Base-by-base conservation (phyloP, 2,888 invertebrate genomes). In the Amiota minor region DNA sequence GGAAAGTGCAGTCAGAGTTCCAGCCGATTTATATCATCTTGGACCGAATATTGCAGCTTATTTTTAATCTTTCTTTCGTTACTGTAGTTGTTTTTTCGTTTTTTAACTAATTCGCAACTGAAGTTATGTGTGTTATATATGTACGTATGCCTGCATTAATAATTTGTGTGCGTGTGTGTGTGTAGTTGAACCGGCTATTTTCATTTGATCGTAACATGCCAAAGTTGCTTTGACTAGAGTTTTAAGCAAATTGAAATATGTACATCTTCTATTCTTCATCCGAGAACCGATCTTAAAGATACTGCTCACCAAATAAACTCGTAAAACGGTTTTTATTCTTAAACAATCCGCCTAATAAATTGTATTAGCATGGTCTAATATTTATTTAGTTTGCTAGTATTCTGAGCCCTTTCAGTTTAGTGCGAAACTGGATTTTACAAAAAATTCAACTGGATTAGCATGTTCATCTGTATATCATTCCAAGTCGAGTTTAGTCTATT, bases 31-130 rank as follows among this genome's bases (percentile, higher is more conserved):
- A 62, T 35, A 62, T 62, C 62, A 62, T 62, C 45, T 62, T 45
- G 62, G 20, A 62, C 62, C 35, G 62, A 62, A 62, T 62, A 62
- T 45, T 62, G 62, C 62, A 62, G 62, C 62, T 62, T 35, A 62
- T 62, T 62, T 62, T 62, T 62, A 62, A 62, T 62, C 62, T 62
- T 62, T 62, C 35, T 23, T 62, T 23, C 35, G 11, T 62, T 11
- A 35, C 35, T 62, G 62, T 18, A 20, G 59, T 62, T 62, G 45
- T 35, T 14, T 20, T 62, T 62, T 16, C n/a, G 62, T 62, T 62
- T 62, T 62, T 45, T n/a, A 18, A 59, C 16, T 1, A 55, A 35
- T 10, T n/a, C 10, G 46, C 23, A 62, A 14, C 45, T 20, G 64
- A 11, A 14, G 9, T n/a, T 8, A 64, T n/a, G 46, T 9, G 16